Conservation (phyloP, 1,140 invertebrate genomes). For the Solen grandis region DNA sequence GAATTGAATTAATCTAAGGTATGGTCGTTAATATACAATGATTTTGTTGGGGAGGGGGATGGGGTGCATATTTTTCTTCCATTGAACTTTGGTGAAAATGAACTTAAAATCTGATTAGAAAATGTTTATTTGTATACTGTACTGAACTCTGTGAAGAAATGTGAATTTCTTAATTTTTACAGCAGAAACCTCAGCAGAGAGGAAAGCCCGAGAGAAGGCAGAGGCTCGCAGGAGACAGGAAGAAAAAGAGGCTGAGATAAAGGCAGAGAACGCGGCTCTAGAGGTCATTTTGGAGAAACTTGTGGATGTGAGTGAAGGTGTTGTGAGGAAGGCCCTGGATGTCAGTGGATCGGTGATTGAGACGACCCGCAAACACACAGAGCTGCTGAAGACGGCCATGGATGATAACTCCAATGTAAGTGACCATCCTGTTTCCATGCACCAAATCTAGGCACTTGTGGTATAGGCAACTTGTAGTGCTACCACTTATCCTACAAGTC, state of each 20-base stretch:
- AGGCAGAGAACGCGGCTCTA: constrained; percentile 63
- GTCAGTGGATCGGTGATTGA: constrained; percentile 66
- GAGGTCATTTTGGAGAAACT: constrained; percentile 72
- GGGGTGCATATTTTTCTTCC: too few species aligned
- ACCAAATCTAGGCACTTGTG: too few species aligned
- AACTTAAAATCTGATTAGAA: too few species aligned
- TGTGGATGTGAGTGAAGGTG: constrained; percentile 57
- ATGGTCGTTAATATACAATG: too few species aligned
- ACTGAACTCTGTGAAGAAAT: too few species aligned
- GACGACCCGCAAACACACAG: constrained; percentile 70
- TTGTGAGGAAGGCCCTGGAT: constrained; percentile 58
- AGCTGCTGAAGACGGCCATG: constrained; percentile 78
- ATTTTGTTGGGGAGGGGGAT: too few species aligned
- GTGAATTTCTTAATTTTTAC: too few species aligned
- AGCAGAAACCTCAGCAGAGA: not conserved
- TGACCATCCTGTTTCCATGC: not conserved
- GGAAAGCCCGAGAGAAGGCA: constrained; percentile 11
- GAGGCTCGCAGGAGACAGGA: constrained; percentile 21
- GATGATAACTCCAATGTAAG: constrained; percentile 76
- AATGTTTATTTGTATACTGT: too few species aligned
- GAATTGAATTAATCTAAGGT: too few species aligned
- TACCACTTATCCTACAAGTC: too few species aligned
- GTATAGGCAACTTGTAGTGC: too few species aligned
- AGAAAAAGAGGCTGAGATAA: constrained; percentile 45
- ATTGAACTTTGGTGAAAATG: too few species aligned